Evolutionary conservation across 2,113 vertebrate genomes (phyloP), one percentile per base, ranked within the genome.

Genomic region (Anarrhichthys ocellatus): DNA sequence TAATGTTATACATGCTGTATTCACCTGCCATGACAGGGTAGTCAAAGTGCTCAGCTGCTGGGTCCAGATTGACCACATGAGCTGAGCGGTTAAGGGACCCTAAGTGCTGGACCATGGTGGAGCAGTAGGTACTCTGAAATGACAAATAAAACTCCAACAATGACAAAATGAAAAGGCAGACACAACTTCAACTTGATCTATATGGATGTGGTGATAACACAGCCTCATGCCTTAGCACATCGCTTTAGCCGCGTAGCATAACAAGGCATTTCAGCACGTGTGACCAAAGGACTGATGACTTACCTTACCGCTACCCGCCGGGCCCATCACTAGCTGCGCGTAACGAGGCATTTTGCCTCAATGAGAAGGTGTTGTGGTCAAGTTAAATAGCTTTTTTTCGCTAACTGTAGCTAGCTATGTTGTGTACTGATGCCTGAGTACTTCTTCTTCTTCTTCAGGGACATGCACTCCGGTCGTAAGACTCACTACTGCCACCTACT

Each of bases 251-350:
- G 0, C 46, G 1, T 38, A 80, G 72, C 75, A 76, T 54, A 82
- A 42, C 50, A 83, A 75, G 3, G 6, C n/a, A 42, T 46, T 15
- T 13, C 9, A 72, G 1, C 32, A 24, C 38, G 10, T 50, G 15
- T 15, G 24, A 7, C 0, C 18, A 10, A 27, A 11, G 4, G 5
- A 13, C 5, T 22, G 32, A 44, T 20, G 4, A 15, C 89, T 87
- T 89, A 98, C 98, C 96, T 99, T 99, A n/a, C 98, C 97, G 87
- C 98, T 99, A 36, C 98, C 98, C 0, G 98, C 98, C 1, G 98
- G 98, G 18, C 98, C 98, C 95, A 99, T 99, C 58, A 99, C 97
- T 0, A 99, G 87, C 91, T 99, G 98, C 6, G 98, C 98, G 20
- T 94, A 99, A 1, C 98, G 97, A 70, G 98, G 97, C 98, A 99